Percentiles rank a stretch among this genome's conserved stretches.
phyloP scores from a whole-genome alignment of 2,888 invertebrate genomes.

The Eristalinus aeneus region DNA sequence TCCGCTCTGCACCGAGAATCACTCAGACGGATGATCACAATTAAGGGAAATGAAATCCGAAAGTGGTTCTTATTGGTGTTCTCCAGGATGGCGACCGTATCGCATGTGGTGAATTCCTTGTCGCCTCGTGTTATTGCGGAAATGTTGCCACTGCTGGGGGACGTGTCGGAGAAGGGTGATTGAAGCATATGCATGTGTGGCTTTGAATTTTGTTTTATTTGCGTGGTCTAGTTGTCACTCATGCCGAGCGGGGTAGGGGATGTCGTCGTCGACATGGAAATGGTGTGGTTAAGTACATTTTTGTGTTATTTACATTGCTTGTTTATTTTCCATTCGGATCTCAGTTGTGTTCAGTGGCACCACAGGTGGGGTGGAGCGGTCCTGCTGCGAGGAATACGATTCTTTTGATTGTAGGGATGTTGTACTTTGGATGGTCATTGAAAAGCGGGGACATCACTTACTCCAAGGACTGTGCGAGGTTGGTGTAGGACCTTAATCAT shows the following conservation, averaged over 20 bases:
- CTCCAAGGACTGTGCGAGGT: no score
- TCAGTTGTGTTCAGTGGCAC: background rate
- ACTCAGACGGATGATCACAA: constrained; percentile 38
- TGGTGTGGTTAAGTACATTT: background rate
- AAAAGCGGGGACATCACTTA: no score
- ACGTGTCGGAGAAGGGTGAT: constrained; percentile 2
- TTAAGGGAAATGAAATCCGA: constrained; percentile 47
- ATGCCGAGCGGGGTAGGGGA: background rate
- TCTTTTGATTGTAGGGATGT: background rate
- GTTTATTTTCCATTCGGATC: background rate
- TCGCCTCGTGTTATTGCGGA: constrained; percentile 31
- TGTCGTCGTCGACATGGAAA: background rate
- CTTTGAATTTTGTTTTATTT: constrained; percentile 9
- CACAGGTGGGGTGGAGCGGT: background rate
- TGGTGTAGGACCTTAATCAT: no score
- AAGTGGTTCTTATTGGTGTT: constrained; percentile 46
- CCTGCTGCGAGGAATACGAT: background rate
- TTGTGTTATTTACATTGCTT: background rate
- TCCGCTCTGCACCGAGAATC: constrained; percentile 9
- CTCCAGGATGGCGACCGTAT: constrained; percentile 37
- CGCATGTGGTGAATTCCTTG: constrained; percentile 40
- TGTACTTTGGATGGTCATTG: background rate
- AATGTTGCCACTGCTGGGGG: constrained; percentile 1
- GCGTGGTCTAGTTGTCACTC: background rate
- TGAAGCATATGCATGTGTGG: constrained; percentile 41